These are phyloP conservation scores for Manduca sexta DNA, from an alignment of 1,140 invertebrate genomes.

Conservation along the genomic window DNA sequence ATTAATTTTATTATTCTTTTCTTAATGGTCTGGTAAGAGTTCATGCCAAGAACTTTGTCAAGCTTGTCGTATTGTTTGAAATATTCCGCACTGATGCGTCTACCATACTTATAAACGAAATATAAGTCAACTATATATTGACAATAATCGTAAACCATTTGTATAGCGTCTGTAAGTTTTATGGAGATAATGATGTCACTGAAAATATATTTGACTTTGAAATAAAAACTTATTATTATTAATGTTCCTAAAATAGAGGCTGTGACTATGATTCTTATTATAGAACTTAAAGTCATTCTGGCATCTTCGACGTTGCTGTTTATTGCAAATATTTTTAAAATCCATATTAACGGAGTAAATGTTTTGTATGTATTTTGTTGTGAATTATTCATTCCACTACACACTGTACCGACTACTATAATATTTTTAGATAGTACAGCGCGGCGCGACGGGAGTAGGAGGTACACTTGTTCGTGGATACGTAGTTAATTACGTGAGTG, in stretches of 20 bases:
- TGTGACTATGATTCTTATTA: conserved; percentile 7
- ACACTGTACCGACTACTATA: no score
- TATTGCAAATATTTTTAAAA: conserved; percentile 17
- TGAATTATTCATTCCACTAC: no score
- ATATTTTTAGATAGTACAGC: no score
- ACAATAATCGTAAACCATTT: conserved; percentile 39
- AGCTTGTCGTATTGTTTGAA: conserved; percentile 28
- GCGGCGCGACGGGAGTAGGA: no score
- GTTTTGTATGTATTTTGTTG: conserved; percentile 1
- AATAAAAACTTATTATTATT: conserved; percentile 4
- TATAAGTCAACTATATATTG: conserved; percentile 45
- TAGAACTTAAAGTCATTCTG: not conserved
- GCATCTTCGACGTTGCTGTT: conserved; percentile 10
- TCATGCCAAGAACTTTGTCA: conserved; percentile 23
- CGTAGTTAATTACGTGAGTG: no score
- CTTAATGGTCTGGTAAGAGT: conserved; percentile 18
- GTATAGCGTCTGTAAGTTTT: conserved; percentile 36
- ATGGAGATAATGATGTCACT: conserved; percentile 22
- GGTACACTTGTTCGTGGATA: no score
- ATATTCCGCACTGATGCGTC: conserved; percentile 23
- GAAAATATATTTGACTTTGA: conserved; percentile 6
- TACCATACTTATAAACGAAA: conserved; percentile 38
- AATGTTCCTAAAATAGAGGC: conserved; percentile 4
- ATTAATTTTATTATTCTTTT: conserved; percentile 22
- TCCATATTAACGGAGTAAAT: conserved; percentile 6